Evolutionary conservation across 1,140 invertebrate species (phyloP), one percentile per base, ranked within the genome.

Genomic region (Solenopsis fugax): DNA sequence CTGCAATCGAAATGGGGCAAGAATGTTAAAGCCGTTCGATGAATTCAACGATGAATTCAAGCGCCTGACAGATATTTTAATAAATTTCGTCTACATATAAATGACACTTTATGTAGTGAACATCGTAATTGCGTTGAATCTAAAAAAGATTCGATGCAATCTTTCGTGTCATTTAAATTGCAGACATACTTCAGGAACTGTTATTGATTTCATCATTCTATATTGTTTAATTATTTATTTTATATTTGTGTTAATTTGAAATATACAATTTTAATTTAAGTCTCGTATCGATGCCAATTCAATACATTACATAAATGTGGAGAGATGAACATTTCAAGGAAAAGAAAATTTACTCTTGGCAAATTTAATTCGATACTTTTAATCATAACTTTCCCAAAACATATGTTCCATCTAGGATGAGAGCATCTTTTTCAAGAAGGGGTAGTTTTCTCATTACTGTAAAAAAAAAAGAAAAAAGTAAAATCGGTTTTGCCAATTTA

Each of bases 1-100:
- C 18, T 48, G 13, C 16, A 78, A 50, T 78, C 18, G 45, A 78
- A 78, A 37, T 52, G 24, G 45, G 29, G 18, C 54, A 45, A 78
- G 24, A 78, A 37, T 29, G 21, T 56, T 60, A 6, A 37, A 58
- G 52, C 52, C 18, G 9, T 75, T 56, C 34, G 52, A 54, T 24
- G 4, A 21, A 48, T 65, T 37, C 12, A 65, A 21, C 21, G 24
- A 54, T 37, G n/a, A n/a, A n/a, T n/a, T n/a, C n/a, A n/a, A n/a
- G 34, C n/a, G 34, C 5, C 21, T 41, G 73, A 21, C 12, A 77
- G n/a, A 62, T 29, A 29, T n/a, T 71, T 62, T 62, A 21, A 78
- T 37, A 13, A 29, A 45, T 16, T 12, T n/a, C 18, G 1, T 24
- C 48, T 34, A n/a, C 9, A 18, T 62, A 34, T 72, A 34, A 9